Evolutionary conservation across 1,140 invertebrate genomes (phyloP), one percentile per base, ranked within the genome.

Genomic region (Caenorhabditis latens): DNA sequence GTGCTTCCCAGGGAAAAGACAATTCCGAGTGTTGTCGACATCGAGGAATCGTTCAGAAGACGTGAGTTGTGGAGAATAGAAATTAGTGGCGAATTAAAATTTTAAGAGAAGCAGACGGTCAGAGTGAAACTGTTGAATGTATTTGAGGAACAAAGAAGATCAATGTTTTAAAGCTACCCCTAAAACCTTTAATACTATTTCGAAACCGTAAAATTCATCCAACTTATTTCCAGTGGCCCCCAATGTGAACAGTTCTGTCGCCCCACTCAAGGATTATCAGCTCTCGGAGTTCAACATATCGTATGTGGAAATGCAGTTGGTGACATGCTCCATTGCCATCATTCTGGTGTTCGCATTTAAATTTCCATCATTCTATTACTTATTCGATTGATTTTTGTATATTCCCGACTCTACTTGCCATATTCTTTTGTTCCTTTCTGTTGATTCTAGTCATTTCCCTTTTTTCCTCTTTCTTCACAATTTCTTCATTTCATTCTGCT

Each of bases 221-320:
- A 32, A 32, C 6, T 42, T 40, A 40, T 65, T 65, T 40, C 32
- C 61, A 65, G 87, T 16, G 87, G 87, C 16, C 84, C 84, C 42
- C 87, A 88, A 88, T 88, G 87, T 48, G 83, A 85, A 16, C 83
- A 85, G 43, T 88, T 88, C 71, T 88, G 87, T 82, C 67, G 50
- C 21, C 84, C 83, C 11, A 40, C 40, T 13, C 40, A 43, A 16
- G 84, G 83, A 43, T 21, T 88, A 14, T 46, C 83, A 11, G 13
- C 87, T n/a, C 84, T 88, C 1, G 87, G 87, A 13, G 83, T 88
- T 16, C 87, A 88, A 55, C 87, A 88, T 58, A 82, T 88, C 21
- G 79, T 61, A 13, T 88, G 87, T 88, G 87, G 87, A 55, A 83
- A 83, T 19, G 87, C 79, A 8, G 67, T 88, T n/a, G 87, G 87